Conservation (phyloP, 2,113 vertebrate species). For the Asarcornis scutulata region DNA sequence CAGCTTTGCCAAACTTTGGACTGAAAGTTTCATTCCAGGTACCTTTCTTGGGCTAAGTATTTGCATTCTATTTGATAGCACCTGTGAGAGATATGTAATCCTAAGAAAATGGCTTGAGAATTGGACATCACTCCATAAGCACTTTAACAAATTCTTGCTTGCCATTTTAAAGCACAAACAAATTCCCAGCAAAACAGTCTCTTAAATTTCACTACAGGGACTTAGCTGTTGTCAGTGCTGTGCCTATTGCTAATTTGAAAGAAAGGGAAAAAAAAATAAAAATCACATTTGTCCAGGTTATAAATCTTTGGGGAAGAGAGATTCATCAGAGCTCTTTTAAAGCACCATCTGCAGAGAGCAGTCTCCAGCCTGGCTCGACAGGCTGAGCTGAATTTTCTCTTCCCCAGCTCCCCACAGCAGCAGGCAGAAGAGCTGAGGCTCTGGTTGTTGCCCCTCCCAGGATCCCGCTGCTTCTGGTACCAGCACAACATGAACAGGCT, state of each 20-base stretch:
- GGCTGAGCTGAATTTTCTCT: background rate
- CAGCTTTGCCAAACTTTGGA: background rate
- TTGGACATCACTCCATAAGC: background rate
- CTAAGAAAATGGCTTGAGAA: background rate
- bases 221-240: background rate
- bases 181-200: background rate
- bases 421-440: background rate
- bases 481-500: background rate
- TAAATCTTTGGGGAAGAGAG: background rate
- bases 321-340: background rate
- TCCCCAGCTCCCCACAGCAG: background rate
- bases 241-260: background rate
- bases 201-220: background rate
- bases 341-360: background rate
- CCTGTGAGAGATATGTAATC: background rate
- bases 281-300: background rate
- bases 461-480: background rate
- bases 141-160: background rate
- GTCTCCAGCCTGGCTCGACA: background rate
- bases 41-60: background rate
- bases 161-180: background rate
- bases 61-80: background rate
- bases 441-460: background rate
- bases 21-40: background rate
- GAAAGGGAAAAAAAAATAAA: background rate